Evolutionary conservation across 1,140 invertebrate species (phyloP), one percentile per base, ranked within the genome.

Genomic region (Bombus pascuorum): DNA sequence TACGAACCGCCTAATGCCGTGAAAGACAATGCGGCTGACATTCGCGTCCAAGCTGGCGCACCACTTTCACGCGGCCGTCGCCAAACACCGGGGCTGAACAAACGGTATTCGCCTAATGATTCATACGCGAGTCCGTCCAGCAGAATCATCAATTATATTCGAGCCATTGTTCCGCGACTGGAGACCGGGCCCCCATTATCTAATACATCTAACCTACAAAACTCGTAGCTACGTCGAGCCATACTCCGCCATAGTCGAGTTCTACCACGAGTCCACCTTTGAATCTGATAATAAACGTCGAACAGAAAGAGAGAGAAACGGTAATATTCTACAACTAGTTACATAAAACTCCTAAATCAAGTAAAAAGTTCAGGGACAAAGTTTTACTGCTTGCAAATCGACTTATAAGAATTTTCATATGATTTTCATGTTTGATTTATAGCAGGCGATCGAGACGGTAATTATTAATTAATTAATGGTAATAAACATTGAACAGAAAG

Each of bases 71-170:
- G 83, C 77, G 76, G 42, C 83, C 68, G 76, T 85, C 83, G 83
- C 77, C 66, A 80, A 84, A 78, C 82, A 34, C 66, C 39, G 68
- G 25, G n/a, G 44, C 42, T 28, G 66, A 79, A 80, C 53, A 18
- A 75, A 34, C 59, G 70, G 66, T 59, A 81, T 86, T 78, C 80
- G 44, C 74, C 80, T 85, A 44, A 83, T 83, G 75, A 86, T 86
- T 89, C 88, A 83, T 83, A 86, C 66, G 66, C 82, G 72, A 72
- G 68, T 39, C 83, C 44, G 47, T 53, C 71, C 74, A 44, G 47
- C 76, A 18, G 65, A 89, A 76, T 89, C 87, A 89, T 89, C 85
- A 89, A 89, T 89, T 89, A 89, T 80, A 80, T 76, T 42, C 57
- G 65, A 86, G 66, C 88, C 76, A 89, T 89, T 89, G 81, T 89